phyloP scores from a whole-genome alignment of 2,797 vertebrate genomes.

The Melanotaenia boesemani region DNA sequence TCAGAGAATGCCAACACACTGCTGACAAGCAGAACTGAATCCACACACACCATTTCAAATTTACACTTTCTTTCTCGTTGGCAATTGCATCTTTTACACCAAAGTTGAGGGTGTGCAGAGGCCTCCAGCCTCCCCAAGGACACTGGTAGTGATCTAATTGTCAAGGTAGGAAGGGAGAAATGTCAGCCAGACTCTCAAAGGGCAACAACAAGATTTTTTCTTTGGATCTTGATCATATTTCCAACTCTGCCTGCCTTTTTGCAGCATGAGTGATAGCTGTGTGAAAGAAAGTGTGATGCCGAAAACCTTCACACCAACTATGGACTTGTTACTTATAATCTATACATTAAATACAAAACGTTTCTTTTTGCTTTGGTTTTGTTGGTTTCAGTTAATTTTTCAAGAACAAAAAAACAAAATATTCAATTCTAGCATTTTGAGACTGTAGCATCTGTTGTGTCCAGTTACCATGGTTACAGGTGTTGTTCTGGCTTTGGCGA shows the following conservation, averaged over 20 bases:
- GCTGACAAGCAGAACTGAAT: background rate
- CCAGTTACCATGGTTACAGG: slow-evolving; percentile 26
- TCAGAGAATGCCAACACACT: background rate
- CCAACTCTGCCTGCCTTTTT: slow-evolving; percentile 22
- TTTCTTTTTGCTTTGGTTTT: background rate
- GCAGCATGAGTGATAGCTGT: background rate
- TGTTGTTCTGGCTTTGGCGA: background rate
- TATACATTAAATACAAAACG: no score
- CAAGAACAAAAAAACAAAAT: background rate
- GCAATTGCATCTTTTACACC: slow-evolving; percentile 22
- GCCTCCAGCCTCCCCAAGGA: slow-evolving; percentile 16
- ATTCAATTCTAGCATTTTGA: background rate
- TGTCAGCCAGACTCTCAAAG: slow-evolving; percentile 57
- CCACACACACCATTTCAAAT: background rate
- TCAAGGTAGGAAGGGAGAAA: slow-evolving; percentile 37
- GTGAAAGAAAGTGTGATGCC: background rate
- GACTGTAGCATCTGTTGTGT: slow-evolving; percentile 5
- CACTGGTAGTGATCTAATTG: slow-evolving; percentile 56
- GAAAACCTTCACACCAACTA: background rate
- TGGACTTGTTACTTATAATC: background rate
- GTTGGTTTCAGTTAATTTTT: background rate
- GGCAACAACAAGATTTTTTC: slow-evolving; percentile 34
- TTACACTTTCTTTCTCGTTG: background rate
- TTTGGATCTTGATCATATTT: slow-evolving; percentile 46
- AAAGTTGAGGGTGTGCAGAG: slow-evolving; percentile 22